Evolutionary conservation across 2,888 invertebrate genomes (phyloP).

Genomic region (Ctena decussata): DNA sequence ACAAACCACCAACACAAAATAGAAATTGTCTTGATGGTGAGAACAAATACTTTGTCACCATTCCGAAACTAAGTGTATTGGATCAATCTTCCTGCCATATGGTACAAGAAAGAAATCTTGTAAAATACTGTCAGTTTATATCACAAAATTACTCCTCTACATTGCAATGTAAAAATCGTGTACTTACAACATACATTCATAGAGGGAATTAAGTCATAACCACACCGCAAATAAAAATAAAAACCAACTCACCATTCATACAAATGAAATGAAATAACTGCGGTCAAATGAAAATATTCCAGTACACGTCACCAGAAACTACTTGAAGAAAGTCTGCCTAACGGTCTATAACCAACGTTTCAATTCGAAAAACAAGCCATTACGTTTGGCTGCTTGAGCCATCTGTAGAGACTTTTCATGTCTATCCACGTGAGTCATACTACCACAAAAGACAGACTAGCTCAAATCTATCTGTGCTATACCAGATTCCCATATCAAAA

Average conservation of each 20-base stretch:
- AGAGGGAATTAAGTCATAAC: background rate
- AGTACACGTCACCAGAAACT: background rate
- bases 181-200: conserved; percentile 10
- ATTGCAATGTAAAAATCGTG: background rate
- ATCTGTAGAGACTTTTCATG: too few relatives aligned
- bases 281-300: background rate
- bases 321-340: background rate
- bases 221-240: background rate
- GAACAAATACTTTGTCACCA: background rate
- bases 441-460: background rate
- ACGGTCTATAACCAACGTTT: background rate
- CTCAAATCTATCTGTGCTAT: background rate
- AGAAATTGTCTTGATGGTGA: background rate
- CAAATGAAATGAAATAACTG: background rate
- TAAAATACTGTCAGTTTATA: too few relatives aligned
- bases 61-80: background rate
- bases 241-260: background rate
- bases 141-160: background rate
- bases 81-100: background rate
- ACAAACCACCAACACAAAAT: background rate
- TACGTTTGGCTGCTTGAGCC: too few relatives aligned
- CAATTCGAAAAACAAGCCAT: background rate
- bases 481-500: background rate
- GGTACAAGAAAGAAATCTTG: background rate
- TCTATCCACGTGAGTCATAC: background rate